Base-by-base conservation (phyloP, 2,797 vertebrate species). In the Platyrinchus mystaceus region DNA sequence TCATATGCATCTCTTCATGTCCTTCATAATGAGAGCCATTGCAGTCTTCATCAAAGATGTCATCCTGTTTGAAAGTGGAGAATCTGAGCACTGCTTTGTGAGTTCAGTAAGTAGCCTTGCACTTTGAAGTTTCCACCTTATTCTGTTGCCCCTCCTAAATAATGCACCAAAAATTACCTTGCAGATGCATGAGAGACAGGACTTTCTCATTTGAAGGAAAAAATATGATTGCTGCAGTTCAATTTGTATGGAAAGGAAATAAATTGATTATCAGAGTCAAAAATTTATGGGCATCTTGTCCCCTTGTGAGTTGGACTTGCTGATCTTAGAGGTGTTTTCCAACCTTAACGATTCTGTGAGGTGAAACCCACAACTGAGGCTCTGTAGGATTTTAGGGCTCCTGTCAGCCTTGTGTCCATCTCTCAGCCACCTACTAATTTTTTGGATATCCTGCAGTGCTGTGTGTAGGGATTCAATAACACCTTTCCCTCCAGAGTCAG, bases 1-100 rank as follows among this genome's bases (percentile, higher is more conserved):
- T 97, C 99, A 99, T 95, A 99, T 99, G 97, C 99, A 99, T 87
- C 98, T 99, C 66, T 99, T 99, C 96, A 97, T 98, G 94, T 99
- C 99, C 53, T 99, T 99, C 95, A 99, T 99, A 95, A 98, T 99
- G 98, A 98, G 99, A 96, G 99, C 99, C 47, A 97, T 99, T 0
- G 98, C 99, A 0, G 99, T 99, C 87, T 99, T 99, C 96, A 94
- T 99, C 85, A 99, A 99, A 94, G 99, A 99, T 55, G 96, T 99
- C 52, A 98, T 99, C 79, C 98, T 99, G 6, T 99, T 99, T 30
- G 97, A 99, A 74, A 98, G 97, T 1, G 97, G 96, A 8, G 98
- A 99, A 59, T 96, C 97, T 3, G 98, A 99, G 83, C 97, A 98
- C 97, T 99, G 99, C 97, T 98, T 97, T 17, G 90, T 96, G 11